These are phyloP conservation scores for Peromyscus polionotus DNA, from an alignment of 2,113 vertebrate species.

Conservation along the genomic window DNA sequence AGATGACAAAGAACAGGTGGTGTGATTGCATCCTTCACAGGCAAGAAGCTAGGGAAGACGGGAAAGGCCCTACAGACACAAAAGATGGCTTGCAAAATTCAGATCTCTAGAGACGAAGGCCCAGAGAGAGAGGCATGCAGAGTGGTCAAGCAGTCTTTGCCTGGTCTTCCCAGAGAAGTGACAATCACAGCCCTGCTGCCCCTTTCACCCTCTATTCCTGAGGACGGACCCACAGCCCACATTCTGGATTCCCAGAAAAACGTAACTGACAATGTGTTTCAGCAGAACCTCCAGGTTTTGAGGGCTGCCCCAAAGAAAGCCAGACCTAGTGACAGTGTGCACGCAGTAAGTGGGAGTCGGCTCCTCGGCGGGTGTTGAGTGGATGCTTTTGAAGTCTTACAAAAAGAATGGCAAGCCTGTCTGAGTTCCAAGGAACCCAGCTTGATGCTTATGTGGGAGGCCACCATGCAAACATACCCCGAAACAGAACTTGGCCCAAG, in stretches of 20 bases:
- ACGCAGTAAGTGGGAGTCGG: not conserved
- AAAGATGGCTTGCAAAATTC: not conserved
- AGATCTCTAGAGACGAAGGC: not conserved
- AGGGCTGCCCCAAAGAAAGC: slow-evolving; percentile 15
- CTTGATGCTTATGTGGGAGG: not conserved
- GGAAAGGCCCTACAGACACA: not conserved
- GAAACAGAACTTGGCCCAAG: not conserved
- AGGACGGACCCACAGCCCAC: not conserved
- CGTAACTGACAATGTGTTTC: slow-evolving; percentile 21
- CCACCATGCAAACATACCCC: not conserved
- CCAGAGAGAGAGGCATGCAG: not conserved
- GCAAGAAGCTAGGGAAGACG: not conserved
- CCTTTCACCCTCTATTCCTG: not conserved
- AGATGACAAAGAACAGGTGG: not conserved
- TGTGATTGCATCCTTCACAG: not conserved
- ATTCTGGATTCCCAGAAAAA: not conserved
- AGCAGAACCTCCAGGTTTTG: not conserved
- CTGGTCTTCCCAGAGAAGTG: not conserved
- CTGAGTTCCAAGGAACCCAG: slow-evolving; percentile 18
- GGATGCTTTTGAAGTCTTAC: slow-evolving; percentile 29
- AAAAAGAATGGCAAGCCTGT: slow-evolving; percentile 10
- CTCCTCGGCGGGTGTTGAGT: not conserved
- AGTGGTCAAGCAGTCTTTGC: not conserved
- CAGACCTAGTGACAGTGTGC: not conserved
- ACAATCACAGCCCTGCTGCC: too few species aligned